These are phyloP conservation scores for Endotricha flammealis DNA, from an alignment of 2,888 invertebrate species.

Conservation along the genomic window DNA sequence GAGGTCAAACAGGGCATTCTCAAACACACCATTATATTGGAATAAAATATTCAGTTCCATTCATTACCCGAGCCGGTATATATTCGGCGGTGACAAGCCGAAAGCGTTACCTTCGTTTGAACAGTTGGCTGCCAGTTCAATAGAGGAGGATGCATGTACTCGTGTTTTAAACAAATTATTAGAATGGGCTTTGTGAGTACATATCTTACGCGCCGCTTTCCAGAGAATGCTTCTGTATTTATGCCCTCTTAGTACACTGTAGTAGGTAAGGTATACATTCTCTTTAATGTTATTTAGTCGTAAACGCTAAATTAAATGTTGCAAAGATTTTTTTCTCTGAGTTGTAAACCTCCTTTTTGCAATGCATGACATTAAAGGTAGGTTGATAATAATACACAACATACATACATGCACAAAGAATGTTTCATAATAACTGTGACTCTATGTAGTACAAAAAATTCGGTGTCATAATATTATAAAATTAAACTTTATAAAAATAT, in stretches of 20 bases:
- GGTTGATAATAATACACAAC: too few relatives aligned
- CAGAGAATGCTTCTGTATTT: constrained; percentile 8
- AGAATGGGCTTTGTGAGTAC: constrained; percentile 36
- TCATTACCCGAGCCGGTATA: constrained; percentile 57
- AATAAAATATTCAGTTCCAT: constrained; percentile 76
- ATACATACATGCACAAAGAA: too few relatives aligned
- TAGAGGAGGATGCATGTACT: constrained; percentile 32
- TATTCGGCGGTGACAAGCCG: constrained; percentile 54
- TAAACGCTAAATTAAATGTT: too few relatives aligned
- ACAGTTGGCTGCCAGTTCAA: constrained; percentile 61
- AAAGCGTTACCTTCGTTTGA: constrained; percentile 66
- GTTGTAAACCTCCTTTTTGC: too few relatives aligned
- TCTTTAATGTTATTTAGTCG: too few relatives aligned
- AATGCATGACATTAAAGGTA: too few relatives aligned
- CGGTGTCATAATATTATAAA: too few relatives aligned
- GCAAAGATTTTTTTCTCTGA: too few relatives aligned
- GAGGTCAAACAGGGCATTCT: constrained; percentile 74
- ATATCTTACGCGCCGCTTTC: constrained; percentile 32
- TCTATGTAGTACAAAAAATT: too few relatives aligned
- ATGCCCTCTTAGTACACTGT: constrained; percentile 5
- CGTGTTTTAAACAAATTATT: constrained; percentile 45
- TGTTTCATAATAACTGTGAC: too few relatives aligned
- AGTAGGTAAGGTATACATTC: too few relatives aligned
- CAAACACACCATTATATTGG: constrained; percentile 66
- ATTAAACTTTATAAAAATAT: too few relatives aligned